Evolutionary conservation across 2,888 invertebrate genomes (phyloP).

Genomic region (Punctoribates punctum): DNA sequence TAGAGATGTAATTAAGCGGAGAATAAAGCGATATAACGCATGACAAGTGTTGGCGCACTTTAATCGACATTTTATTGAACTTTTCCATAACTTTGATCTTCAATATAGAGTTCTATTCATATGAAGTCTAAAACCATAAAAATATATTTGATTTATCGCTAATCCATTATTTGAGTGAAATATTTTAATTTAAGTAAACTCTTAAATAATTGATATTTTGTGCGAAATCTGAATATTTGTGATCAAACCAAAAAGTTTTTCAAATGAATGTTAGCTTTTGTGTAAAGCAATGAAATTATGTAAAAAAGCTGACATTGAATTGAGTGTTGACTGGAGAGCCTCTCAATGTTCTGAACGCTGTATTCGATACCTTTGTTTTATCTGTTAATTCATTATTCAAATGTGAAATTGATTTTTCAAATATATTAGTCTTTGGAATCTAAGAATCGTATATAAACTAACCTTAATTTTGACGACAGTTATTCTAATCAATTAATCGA

Average conservation of each 20-base stretch:
- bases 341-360: neutral
- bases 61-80: constrained; percentile 36
- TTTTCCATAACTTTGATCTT: constrained; percentile 7
- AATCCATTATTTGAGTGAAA: neutral
- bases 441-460: too few species aligned
- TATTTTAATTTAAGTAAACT: too few species aligned
- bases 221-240: too few species aligned
- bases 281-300: neutral
- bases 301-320: constrained; percentile 32
- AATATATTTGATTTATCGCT: too few species aligned
- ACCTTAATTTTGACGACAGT: neutral
- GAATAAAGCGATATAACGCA: neutral
- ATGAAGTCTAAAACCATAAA: too few species aligned
- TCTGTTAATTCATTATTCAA: constrained; percentile 3
- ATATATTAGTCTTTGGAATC: too few species aligned
- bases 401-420: neutral
- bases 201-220: too few species aligned
- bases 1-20: too few species aligned
- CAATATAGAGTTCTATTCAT: neutral
- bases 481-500: neutral
- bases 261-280: neutral
- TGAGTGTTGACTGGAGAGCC: neutral
- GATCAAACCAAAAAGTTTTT: too few species aligned
- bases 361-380: neutral
- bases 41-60: constrained; percentile 8